Percentiles rank a stretch among this genome's conserved stretches.
Conservation (phyloP, 1,140 invertebrate genomes). For the Lucilia cuprina region DNA sequence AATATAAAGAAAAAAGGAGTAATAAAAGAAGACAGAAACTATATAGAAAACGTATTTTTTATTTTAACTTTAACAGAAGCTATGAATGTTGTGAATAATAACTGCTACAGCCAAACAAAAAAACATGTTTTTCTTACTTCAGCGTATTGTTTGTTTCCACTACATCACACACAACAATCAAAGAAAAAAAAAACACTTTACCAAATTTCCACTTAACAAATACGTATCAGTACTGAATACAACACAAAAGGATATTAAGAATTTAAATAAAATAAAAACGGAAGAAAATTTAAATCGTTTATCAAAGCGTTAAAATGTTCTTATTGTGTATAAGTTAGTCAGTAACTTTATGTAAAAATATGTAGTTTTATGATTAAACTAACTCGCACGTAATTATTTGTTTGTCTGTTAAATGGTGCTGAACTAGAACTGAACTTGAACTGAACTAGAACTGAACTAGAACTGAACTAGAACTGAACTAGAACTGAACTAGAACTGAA, state of each 20-base stretch:
- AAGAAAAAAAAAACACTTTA: conserved; percentile 7
- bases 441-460: too few species aligned
- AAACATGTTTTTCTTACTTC: neutral
- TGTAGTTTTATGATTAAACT: neutral
- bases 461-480: too few species aligned
- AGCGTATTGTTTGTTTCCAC: neutral
- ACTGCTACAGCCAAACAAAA: neutral
- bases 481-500: too few species aligned
- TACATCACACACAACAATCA: neutral
- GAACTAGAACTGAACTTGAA: too few species aligned
- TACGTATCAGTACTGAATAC: neutral
- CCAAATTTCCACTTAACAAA: neutral
- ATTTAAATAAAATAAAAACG: neutral
- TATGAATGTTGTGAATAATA: neutral
- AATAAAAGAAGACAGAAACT: neutral
- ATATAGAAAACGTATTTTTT: neutral
- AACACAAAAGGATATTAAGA: neutral
- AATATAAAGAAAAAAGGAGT: neutral
- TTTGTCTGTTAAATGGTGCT: too few species aligned
- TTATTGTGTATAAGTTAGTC: conserved; percentile 1
- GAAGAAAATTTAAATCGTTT: conserved; percentile 6
- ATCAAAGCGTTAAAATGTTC: conserved; percentile 32
- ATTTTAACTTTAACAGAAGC: neutral
- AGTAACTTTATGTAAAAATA: neutral
- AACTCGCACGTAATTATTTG: neutral